These are phyloP conservation scores for Papilio gigon DNA, from an alignment of 2,888 invertebrate genomes.

Conservation along the genomic window DNA sequence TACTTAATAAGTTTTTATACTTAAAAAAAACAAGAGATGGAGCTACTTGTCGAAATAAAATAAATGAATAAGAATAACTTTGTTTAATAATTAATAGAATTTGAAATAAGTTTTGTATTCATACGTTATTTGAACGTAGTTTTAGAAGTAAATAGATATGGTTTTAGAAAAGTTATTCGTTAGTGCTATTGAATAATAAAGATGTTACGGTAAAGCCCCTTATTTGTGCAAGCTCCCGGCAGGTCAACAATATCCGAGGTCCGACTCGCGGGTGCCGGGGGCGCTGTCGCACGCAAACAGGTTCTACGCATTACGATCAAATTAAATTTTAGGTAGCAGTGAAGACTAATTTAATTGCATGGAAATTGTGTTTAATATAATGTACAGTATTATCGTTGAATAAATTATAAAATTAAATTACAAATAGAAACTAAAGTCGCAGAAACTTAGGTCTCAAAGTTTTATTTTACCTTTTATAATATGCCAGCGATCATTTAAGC, in stretches of 20 bases:
- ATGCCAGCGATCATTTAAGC: no score
- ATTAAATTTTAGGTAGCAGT: constrained; percentile 16
- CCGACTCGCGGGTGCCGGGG: constrained; percentile 3
- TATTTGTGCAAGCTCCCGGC: constrained; percentile 7
- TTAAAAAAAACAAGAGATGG: no score
- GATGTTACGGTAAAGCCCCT: constrained; percentile 33
- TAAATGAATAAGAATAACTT: neutral
- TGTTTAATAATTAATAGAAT: no score
- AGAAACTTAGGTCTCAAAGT: no score
- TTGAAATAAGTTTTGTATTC: neutral
- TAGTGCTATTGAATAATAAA: constrained; percentile 21
- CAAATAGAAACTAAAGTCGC: neutral
- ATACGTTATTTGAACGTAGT: neutral
- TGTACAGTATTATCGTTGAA: neutral
- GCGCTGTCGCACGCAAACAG: constrained; percentile 19
- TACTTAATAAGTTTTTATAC: no score
- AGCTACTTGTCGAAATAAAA: no score
- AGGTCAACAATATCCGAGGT: constrained; percentile 22
- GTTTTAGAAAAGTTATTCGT: neutral
- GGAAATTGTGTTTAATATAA: neutral
- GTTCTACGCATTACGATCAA: constrained; percentile 23
- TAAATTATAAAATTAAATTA: neutral
- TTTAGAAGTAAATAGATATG: constrained; percentile 6
- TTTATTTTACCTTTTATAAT: no score
- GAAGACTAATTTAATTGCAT: neutral